phyloP scores from a whole-genome alignment of 1,140 invertebrate species.

The Amyelois transitella region DNA sequence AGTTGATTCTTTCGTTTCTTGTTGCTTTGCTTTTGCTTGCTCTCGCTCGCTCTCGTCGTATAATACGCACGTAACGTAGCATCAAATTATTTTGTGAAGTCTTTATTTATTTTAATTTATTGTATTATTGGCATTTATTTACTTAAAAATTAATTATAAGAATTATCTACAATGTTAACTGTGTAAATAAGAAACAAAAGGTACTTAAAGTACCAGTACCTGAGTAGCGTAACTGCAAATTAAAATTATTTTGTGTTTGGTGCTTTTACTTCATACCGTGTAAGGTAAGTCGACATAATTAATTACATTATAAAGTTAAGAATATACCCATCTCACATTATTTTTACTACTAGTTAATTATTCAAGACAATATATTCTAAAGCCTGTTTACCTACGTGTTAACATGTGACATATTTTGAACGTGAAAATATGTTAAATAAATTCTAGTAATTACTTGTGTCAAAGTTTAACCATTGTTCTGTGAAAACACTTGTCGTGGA shows the following conservation, averaged over 20 bases:
- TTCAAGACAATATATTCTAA: background rate
- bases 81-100: background rate
- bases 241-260: background rate
- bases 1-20: too few species aligned
- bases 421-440: background rate
- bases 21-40: too few species aligned
- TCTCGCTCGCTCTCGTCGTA: background rate
- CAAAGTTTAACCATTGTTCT: background rate
- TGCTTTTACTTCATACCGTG: background rate
- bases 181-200: background rate
- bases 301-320: background rate
- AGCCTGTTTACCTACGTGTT: background rate
- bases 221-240: background rate
- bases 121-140: background rate
- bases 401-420: background rate
- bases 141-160: background rate
- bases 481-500: background rate
- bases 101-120: background rate
- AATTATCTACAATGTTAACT: background rate
- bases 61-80: background rate
- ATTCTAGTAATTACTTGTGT: background rate
- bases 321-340: background rate
- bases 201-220: background rate
- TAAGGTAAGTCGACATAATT: background rate
- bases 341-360: background rate